Evolutionary conservation across 1,140 invertebrate species (phyloP).

Genomic region (Danaus plexippus): DNA sequence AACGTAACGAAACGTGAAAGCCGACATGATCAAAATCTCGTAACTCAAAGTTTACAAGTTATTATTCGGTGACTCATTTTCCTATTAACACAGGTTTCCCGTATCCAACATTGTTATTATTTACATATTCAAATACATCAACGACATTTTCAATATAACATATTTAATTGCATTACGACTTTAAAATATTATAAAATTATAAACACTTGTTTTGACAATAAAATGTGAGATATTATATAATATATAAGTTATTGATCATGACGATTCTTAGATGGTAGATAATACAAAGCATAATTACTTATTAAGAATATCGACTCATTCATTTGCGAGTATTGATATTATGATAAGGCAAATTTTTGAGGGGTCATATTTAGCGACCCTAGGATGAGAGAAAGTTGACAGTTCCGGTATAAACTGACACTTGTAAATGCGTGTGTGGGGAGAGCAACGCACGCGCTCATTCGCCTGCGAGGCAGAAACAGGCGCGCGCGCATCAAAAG

Average conservation of each 20-base stretch:
- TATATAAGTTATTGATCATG: too few relatives aligned
- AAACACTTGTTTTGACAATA: too few relatives aligned
- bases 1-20: constrained; percentile 36
- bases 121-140: too few relatives aligned
- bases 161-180: too few relatives aligned
- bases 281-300: constrained; percentile 2
- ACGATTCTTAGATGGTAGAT: too few relatives aligned
- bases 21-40: neutral
- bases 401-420: constrained; percentile 63
- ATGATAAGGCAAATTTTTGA: constrained; percentile 16
- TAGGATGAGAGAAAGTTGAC: constrained; percentile 46
- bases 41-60: too few relatives aligned
- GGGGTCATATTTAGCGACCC: constrained; percentile 47
- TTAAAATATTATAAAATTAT: too few relatives aligned
- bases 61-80: too few relatives aligned
- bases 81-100: too few relatives aligned
- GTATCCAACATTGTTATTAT: too few relatives aligned
- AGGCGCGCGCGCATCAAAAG: constrained; percentile 40
- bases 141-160: too few relatives aligned
- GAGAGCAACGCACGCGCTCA: constrained; percentile 34
- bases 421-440: constrained; percentile 43
- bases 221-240: too few relatives aligned
- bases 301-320: constrained; percentile 12
- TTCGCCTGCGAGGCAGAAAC: constrained; percentile 37
- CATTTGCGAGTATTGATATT: constrained; percentile 18